Evolutionary conservation across 92 coral and sea anemone genomes (phyloP).

Genomic region (Ricordea florida): DNA sequence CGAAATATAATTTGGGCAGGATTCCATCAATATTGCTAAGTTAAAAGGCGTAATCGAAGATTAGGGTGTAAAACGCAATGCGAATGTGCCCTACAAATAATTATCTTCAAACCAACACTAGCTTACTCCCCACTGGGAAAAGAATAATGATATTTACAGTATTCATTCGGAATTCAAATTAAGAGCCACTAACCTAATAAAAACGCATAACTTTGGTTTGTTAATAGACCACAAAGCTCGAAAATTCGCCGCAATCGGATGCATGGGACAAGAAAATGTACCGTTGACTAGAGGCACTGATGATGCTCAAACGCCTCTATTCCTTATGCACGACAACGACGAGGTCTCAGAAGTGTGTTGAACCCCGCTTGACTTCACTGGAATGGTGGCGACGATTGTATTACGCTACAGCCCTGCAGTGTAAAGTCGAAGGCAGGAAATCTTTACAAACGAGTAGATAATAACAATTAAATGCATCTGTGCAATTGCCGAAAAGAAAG

Average conservation of each 20-base stretch:
- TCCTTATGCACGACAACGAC: too few species aligned
- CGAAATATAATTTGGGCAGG: too few species aligned
- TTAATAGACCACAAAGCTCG: neutral
- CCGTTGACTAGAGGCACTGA: slow-evolving; percentile 5
- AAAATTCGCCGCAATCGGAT: neutral
- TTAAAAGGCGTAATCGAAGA: too few species aligned
- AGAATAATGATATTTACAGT: neutral
- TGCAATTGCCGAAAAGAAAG: too few species aligned
- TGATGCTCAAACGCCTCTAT: too few species aligned
- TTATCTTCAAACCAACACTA: neutral
- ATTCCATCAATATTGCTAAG: too few species aligned
- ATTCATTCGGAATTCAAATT: slow-evolving; percentile 16
- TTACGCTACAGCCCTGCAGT: neutral
- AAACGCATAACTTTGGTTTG: neutral
- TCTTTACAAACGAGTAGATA: neutral
- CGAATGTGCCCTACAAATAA: too few species aligned
- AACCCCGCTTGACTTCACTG: neutral
- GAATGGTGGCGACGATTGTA: neutral
- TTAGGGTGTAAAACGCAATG: too few species aligned
- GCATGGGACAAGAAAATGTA: neutral
- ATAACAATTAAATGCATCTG: neutral
- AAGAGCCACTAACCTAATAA: neutral
- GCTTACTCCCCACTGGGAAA: neutral
- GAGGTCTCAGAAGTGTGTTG: too few species aligned
- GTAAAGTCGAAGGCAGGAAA: neutral